These are phyloP conservation scores for Pteropus alecto DNA, from an alignment of 2,113 vertebrate genomes.

Conservation along the genomic window DNA sequence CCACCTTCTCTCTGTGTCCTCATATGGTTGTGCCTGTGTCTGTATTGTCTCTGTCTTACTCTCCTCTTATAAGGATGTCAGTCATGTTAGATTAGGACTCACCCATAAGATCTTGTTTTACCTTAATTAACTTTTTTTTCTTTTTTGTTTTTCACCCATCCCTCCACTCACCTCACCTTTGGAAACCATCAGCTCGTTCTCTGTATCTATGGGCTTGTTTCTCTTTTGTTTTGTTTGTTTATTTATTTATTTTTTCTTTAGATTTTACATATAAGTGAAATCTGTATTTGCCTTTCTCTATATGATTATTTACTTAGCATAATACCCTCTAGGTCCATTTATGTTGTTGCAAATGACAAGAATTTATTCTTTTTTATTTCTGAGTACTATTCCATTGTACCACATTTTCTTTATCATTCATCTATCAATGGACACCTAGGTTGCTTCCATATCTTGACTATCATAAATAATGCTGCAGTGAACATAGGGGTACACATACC, in stretches of 20 bases:
- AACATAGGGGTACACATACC: not conserved
- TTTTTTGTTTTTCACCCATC: not conserved
- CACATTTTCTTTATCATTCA: too few relatives aligned
- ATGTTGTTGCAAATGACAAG: not conserved
- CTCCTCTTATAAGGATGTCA: not conserved
- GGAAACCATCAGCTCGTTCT: not conserved
- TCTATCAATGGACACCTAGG: not conserved
- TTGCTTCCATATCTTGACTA: not conserved
- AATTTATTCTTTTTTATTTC: not conserved
- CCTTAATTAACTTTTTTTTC: not conserved
- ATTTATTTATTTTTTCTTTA: not conserved
- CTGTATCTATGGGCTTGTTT: not conserved
- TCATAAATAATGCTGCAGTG: not conserved
- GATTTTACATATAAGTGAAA: not conserved
- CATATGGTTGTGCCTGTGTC: rapidly evolving
- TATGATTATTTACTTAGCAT: not conserved
- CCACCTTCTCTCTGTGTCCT: not conserved
- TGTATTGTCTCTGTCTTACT: not conserved
- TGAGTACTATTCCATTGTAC: not conserved
- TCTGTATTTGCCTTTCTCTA: not conserved
- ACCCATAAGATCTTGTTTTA: rapidly evolving
- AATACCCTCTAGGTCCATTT: not conserved
- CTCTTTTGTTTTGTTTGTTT: not conserved
- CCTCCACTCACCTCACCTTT: not conserved
- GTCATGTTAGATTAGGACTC: not conserved